A percentile compares a stretch with the other conserved stretches of the same genome.
Evolutionary conservation across 1,140 invertebrate genomes (phyloP).

Genomic region (Lepidostoma basale): DNA sequence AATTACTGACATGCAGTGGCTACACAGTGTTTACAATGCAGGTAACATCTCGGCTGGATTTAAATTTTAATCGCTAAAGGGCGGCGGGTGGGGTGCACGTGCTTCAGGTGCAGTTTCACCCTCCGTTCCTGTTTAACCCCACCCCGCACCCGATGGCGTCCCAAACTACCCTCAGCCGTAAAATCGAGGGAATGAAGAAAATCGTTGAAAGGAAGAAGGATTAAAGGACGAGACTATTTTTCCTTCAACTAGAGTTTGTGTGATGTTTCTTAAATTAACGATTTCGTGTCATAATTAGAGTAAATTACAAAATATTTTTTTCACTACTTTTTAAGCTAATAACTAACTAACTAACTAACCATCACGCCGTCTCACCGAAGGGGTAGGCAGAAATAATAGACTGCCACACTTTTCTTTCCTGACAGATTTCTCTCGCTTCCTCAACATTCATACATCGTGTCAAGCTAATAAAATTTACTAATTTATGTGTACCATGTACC

Average conservation of each 20-base stretch:
- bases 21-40: slow-evolving; percentile 20
- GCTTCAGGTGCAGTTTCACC: slow-evolving; percentile 12
- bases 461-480: no score
- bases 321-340: no score
- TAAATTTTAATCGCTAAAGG: slow-evolving; percentile 23
- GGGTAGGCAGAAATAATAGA: no score
- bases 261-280: background rate
- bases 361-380: no score
- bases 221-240: background rate
- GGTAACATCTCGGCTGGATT: slow-evolving; percentile 24
- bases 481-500: no score
- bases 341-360: no score
- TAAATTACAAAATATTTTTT: background rate
- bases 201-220: slow-evolving; percentile 5
- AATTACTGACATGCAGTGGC: background rate
- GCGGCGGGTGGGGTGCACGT: slow-evolving; percentile 2
- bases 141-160: no score
- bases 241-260: background rate
- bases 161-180: no score
- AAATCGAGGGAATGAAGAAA: background rate
- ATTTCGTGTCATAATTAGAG: background rate
- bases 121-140: no score
- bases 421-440: no score
- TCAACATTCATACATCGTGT: no score
- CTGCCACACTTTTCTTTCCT: no score